These are phyloP conservation scores for Orycteropus afer DNA, from an alignment of 2,113 vertebrate genomes.

Conservation along the genomic window DNA sequence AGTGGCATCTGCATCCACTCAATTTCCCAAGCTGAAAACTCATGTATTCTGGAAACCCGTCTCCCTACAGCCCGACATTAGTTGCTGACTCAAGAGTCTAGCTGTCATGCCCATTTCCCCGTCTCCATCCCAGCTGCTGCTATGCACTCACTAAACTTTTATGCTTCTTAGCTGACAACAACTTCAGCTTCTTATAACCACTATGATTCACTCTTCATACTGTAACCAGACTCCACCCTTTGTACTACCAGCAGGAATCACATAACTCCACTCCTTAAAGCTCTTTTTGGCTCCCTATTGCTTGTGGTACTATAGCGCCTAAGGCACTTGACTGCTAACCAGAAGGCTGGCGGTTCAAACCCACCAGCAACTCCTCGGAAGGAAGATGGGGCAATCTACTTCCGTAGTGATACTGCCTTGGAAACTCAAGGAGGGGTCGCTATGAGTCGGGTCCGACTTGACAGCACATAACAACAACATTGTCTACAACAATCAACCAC, in stretches of 20 bases:
- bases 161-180: neutral
- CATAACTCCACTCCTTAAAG: neutral
- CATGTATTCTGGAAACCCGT: neutral
- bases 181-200: neutral
- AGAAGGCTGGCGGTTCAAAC: too few relatives aligned
- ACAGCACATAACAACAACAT: too few relatives aligned
- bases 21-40: neutral
- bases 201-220: neutral
- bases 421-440: too few relatives aligned
- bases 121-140: neutral
- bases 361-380: too few relatives aligned
- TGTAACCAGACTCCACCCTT: neutral
- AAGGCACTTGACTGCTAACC: too few relatives aligned
- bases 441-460: too few relatives aligned
- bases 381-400: too few relatives aligned
- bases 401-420: too few relatives aligned
- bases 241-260: neutral
- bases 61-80: neutral
- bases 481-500: neutral
- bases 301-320: too few relatives aligned
- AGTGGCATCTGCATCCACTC: neutral
- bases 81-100: neutral
- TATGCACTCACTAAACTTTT: neutral
- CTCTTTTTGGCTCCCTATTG: neutral
- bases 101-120: neutral